A percentile compares a stretch with the other conserved stretches of the same genome.
phyloP scores from a whole-genome alignment of 30 jellyfish, hydroid and myxozoan species.

The Aurelia aurita region DNA sequence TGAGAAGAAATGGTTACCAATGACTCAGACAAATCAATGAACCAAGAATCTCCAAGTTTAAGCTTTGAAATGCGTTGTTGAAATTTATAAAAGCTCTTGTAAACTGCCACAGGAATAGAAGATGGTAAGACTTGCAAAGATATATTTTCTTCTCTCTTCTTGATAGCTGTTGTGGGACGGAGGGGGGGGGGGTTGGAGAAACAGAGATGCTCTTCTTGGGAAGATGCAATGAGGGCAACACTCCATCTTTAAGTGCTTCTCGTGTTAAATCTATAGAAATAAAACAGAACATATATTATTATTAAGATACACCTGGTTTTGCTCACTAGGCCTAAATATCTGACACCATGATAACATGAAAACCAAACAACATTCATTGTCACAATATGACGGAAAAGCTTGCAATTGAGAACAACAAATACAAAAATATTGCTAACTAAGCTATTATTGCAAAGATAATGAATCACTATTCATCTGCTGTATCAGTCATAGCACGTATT shows the following conservation, averaged over 20 bases:
- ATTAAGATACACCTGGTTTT: neutral
- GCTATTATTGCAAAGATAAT: neutral
- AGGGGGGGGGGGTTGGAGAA: conserved; percentile 52
- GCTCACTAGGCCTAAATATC: neutral
- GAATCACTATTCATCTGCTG: neutral
- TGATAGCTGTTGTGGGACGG: conserved; percentile 38
- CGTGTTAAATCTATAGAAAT: conserved; percentile 41
- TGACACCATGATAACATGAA: neutral
- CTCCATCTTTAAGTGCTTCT: conserved; percentile 51
- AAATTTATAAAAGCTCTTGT: conserved; percentile 15
- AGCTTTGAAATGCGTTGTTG: conserved; percentile 29
- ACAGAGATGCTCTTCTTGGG: conserved; percentile 39
- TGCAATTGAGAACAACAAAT: neutral
- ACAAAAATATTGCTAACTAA: too few species aligned
- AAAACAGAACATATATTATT: too few species aligned
- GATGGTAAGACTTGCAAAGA: conserved; percentile 7
- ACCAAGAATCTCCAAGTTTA: neutral
- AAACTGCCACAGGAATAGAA: conserved; percentile 4
- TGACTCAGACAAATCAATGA: too few species aligned
- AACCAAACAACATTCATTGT: neutral
- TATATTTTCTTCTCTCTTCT: conserved; percentile 31
- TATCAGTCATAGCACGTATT: neutral
- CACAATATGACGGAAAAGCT: neutral
- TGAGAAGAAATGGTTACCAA: too few species aligned
- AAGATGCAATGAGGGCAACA: conserved; percentile 39